phyloP scores from a whole-genome alignment of 2,113 vertebrate species.

The Saccopteryx bilineata region DNA sequence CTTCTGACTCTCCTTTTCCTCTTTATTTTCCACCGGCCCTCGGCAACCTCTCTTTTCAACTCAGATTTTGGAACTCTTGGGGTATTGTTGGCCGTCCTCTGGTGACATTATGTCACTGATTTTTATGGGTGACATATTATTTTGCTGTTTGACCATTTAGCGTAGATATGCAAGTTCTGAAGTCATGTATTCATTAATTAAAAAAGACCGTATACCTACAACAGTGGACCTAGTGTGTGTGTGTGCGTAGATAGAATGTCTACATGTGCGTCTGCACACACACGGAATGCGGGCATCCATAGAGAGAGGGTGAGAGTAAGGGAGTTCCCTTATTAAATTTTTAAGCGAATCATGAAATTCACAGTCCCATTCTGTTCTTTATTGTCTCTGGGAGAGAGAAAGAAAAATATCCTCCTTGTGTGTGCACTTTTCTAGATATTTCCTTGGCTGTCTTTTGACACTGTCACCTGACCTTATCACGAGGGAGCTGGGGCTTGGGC shows the following conservation, averaged over 20 bases:
- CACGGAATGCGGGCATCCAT: no score
- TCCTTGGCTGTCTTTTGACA: constrained; percentile 90
- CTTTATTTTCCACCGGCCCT: constrained; percentile 10
- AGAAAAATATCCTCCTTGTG: constrained; percentile 78
- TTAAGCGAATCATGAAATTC: constrained; percentile 70
- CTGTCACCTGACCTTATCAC: constrained; percentile 89
- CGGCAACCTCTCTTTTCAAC: neutral
- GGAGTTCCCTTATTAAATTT: constrained; percentile 26
- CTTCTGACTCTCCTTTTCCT: neutral
- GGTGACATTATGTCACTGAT: neutral
- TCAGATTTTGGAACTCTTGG: neutral
- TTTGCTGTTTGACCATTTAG: neutral
- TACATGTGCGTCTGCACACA: accelerated
- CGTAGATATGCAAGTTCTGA: neutral
- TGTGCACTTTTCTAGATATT: constrained; percentile 87
- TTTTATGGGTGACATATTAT: neutral
- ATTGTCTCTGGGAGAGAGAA: constrained; percentile 73
- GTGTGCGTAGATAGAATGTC: neutral
- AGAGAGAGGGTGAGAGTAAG: neutral
- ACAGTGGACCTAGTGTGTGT: neutral
- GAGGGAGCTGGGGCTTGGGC: constrained; percentile 88
- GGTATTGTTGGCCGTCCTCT: constrained; percentile 16
- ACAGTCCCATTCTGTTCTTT: constrained; percentile 79
- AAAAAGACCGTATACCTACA: neutral
- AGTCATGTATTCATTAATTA: neutral